phyloP scores from a whole-genome alignment of 35 echinoderm and acorn worm species.

The Ophiothrix spiculata region DNA sequence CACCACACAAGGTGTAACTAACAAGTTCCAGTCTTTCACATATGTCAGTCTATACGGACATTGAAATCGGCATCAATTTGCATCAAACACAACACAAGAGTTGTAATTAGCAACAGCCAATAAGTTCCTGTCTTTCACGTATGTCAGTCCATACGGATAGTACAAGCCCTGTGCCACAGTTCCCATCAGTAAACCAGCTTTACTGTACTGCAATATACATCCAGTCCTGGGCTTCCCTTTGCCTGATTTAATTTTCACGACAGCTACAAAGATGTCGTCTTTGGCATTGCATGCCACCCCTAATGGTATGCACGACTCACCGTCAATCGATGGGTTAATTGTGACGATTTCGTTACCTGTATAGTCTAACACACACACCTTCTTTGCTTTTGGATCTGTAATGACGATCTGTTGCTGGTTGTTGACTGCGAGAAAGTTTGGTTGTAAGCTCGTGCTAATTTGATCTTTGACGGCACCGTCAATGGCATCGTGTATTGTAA shows the following conservation, averaged over 20 bases:
- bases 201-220: background rate
- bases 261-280: background rate
- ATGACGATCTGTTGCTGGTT: background rate
- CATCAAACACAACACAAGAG: background rate
- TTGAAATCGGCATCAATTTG: too few species aligned
- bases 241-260: background rate
- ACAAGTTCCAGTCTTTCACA: background rate
- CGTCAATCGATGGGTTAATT: background rate
- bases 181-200: background rate
- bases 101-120: background rate
- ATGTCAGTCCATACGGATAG: background rate
- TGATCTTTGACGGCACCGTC: background rate
- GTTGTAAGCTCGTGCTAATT: background rate
- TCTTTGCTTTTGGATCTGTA: background rate
- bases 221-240: background rate
- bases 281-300: background rate
- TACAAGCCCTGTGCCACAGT: background rate
- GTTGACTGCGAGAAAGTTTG: background rate
- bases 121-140: background rate
- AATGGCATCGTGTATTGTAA: background rate
- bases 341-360: background rate
- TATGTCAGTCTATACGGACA: background rate
- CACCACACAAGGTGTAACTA: background rate
- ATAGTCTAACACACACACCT: background rate
- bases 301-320: background rate